Base-by-base conservation (phyloP, 2,888 invertebrate species). In the Pyrochroa serraticornis region DNA sequence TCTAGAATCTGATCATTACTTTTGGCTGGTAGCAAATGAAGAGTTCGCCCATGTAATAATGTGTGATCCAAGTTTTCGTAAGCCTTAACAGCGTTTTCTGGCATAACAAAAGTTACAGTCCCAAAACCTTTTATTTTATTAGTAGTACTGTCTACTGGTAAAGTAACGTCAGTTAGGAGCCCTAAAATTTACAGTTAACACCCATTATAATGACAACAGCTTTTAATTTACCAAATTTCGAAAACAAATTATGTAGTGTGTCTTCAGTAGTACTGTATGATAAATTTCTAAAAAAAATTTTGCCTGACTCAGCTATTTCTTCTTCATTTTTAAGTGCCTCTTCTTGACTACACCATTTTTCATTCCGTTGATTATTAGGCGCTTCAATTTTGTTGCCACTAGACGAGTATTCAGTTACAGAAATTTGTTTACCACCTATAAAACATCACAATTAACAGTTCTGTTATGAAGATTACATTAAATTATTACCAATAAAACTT, bases 121-220 rank as follows among this genome's bases (percentile, higher is more conserved):
- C 95, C 98, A 78, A 95, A 98, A 0, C 98, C 97, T 80, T 97
- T 97, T 8, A 89, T 84, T 76, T 90, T 89, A 35, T 95, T 87
- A 0, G 91, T 90, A 1, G 86, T 75, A 49, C 84, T 82, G 77
- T 98, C 97, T 51, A 98, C 85, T 0, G 98, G 97, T 73, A 98
- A 82, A 78, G 89, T 89, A 0, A 97, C 84, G 78, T 97, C 97
- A 0, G 92, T 85, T 34, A 97, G 69, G 0, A 92, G 92, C 47
- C 97, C 93, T 91, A 71, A 34, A 71, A 70, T 64, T 43, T 6
- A 50, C 72, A 47, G 7, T 37, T 14, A 53, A 62, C 50, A 39
- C 12, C 12, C 3, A 3, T 39, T n/a, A 39, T 3, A 35, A 10
- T 10, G 6, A 35, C 9, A 6, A 43, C 47, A 10, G 47, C 12